Evolutionary conservation across 1,140 invertebrate genomes (phyloP).

Genomic region (Drosophila tsacasi): DNA sequence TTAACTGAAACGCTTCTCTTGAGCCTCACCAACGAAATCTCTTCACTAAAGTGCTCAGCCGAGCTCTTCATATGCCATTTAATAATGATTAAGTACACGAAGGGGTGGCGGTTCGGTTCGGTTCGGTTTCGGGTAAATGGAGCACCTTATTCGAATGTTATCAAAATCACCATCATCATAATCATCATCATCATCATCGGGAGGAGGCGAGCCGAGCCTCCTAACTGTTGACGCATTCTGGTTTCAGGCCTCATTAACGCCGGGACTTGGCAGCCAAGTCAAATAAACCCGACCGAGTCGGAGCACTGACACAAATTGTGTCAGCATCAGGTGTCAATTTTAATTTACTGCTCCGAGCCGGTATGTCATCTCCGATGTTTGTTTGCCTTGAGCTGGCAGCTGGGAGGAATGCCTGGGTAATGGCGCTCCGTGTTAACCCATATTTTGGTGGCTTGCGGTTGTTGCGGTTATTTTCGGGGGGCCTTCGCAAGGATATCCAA

Average conservation of each 20-base stretch:
- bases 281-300: constrained; percentile 35
- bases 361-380: constrained; percentile 58
- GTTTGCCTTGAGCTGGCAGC: constrained; percentile 29
- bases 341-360: constrained; percentile 63
- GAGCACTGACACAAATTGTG: constrained; percentile 46
- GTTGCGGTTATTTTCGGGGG: constrained; percentile 24
- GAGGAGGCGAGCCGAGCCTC: constrained; percentile 10
- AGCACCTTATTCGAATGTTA: constrained; percentile 46
- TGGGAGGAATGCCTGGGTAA: background rate
- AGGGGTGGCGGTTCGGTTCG: background rate
- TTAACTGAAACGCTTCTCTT: constrained; percentile 15
- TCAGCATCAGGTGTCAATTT: constrained; percentile 80
- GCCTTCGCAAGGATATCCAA: constrained; percentile 13
- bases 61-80: constrained; percentile 44
- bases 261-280: constrained; percentile 28
- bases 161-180: constrained; percentile 63
- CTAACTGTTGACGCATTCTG: constrained; percentile 66
- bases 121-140: constrained; percentile 23
- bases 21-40: constrained; percentile 12
- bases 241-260: constrained; percentile 75
- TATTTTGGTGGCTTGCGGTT: constrained; percentile 56
- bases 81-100: constrained; percentile 49
- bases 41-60: constrained; percentile 32
- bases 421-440: constrained; percentile 41
- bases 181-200: constrained; percentile 46